Evolutionary conservation across 2,888 invertebrate genomes (phyloP).

Genomic region (Idaea straminata): DNA sequence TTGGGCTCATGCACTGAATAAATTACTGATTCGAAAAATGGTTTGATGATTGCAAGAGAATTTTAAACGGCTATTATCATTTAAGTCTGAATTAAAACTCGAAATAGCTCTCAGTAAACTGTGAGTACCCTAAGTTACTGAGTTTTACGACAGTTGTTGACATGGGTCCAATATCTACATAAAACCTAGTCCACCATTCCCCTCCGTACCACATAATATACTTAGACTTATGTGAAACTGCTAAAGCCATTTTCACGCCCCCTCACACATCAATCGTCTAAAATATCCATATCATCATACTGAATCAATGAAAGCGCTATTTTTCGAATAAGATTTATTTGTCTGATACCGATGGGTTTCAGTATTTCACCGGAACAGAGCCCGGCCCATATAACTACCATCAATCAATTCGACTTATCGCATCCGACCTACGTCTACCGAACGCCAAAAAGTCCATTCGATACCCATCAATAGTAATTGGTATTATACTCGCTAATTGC

Average conservation of each 20-base stretch:
- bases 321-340: constrained; percentile 28
- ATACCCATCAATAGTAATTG: constrained; percentile 33
- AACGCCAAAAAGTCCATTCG: constrained; percentile 38
- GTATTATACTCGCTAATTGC: constrained; percentile 29
- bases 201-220: background rate
- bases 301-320: constrained; percentile 19
- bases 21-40: constrained; percentile 35
- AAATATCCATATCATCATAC: background rate
- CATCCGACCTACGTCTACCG: constrained; percentile 38
- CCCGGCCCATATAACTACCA: constrained; percentile 22
- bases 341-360: constrained; percentile 25
- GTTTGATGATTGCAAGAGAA: background rate
- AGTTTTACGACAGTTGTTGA: too few relatives aligned
- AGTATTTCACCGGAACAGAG: constrained; percentile 23
- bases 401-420: constrained; percentile 63
- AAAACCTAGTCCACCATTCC: background rate
- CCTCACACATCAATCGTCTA: background rate
- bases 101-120: too few relatives aligned
- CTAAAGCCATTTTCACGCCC: background rate
- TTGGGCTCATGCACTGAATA: constrained; percentile 66
- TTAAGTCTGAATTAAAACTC: background rate
- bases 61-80: background rate
- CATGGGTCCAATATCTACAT: too few relatives aligned
- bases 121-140: too few relatives aligned
- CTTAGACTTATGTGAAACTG: background rate